Conservation (phyloP, 2,888 invertebrate species). For the Zeuzera pyrina region DNA sequence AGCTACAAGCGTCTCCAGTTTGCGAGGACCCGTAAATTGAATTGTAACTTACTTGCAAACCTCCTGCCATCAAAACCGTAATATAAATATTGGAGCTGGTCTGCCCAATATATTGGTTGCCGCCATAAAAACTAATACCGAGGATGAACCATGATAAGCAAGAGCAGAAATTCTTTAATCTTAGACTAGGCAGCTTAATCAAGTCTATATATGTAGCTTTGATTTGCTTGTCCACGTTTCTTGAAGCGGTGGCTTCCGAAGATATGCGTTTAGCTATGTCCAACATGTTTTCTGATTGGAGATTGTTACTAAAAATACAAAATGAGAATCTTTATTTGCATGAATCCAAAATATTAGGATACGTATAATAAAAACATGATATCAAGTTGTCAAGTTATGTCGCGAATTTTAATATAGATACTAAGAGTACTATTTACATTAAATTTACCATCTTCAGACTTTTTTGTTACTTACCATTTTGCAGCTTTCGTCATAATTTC, state of each 20-base stretch:
- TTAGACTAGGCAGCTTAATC: background rate
- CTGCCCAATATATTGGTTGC: conserved; percentile 1
- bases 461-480: conserved; percentile 19
- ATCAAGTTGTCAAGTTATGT: no score
- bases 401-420: no score
- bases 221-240: background rate
- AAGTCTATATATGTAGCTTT: background rate
- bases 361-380: no score
- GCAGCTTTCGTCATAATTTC: conserved; percentile 72
- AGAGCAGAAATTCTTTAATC: background rate
- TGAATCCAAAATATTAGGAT: no score
- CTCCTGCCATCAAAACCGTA: background rate
- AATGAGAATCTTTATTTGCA: no score
- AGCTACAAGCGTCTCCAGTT: no score
- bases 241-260: background rate
- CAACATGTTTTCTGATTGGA: conserved; percentile 1
- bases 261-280: background rate
- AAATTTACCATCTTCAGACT: no score
- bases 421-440: no score
- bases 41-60: background rate
- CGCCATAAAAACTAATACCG: background rate
- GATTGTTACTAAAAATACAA: background rate
- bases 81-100: conserved; percentile 1
- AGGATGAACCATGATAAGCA: conserved; percentile 1
- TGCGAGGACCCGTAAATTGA: no score